phyloP scores from a whole-genome alignment of 2,113 vertebrate species.

The Plecotus auritus region DNA sequence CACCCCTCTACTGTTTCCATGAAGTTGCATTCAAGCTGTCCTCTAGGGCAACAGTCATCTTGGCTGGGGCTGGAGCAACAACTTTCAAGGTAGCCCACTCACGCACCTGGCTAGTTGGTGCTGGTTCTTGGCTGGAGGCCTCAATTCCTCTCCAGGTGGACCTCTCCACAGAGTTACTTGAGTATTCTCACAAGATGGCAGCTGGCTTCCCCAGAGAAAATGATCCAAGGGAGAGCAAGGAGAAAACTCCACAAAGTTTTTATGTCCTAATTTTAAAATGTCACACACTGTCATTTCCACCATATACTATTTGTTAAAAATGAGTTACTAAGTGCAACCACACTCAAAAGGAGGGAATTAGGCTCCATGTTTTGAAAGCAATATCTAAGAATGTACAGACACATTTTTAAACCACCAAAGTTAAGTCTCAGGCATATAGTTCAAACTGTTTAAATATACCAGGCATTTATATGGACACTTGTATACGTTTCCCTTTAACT shows the following conservation, averaged over 20 bases:
- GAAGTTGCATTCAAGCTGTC: background rate
- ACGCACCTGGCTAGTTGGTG: background rate
- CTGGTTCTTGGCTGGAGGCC: background rate
- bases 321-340: background rate
- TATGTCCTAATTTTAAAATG: background rate
- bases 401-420: background rate
- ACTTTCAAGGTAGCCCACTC: background rate
- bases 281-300: background rate
- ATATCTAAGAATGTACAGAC: background rate
- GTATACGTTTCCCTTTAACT: background rate
- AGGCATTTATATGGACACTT: background rate
- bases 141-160: background rate
- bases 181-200: background rate
- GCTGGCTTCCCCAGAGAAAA: background rate
- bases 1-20: background rate
- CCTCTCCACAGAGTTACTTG: background rate
- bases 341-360: background rate
- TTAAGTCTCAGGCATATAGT: background rate
- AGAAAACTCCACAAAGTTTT: background rate
- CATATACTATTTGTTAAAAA: background rate
- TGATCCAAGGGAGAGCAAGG: background rate
- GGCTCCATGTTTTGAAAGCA: background rate
- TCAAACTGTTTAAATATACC: background rate
- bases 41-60: background rate
- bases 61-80: background rate